Conservation (phyloP, 2,888 invertebrate species). For the Eupeodes latifasciatus region DNA sequence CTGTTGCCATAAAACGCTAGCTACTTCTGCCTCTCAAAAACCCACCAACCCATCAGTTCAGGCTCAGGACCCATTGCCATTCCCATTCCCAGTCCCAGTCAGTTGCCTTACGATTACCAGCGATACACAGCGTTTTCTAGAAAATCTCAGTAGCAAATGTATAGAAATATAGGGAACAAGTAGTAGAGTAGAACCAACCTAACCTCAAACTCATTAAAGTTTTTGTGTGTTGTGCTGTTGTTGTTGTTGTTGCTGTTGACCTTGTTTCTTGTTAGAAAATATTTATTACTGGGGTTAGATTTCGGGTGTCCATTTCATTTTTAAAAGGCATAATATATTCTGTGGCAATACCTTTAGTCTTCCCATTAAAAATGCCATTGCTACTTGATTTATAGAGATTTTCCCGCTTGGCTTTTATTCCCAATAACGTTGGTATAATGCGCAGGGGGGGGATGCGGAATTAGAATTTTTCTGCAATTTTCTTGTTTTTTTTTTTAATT, state of each 20-base stretch:
- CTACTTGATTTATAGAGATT: conserved; percentile 64
- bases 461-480: conserved; percentile 48
- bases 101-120: not conserved
- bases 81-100: no score
- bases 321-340: conserved; percentile 70
- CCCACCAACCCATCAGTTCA: not conserved
- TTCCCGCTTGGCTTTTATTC: conserved; percentile 33
- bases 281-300: conserved; percentile 70
- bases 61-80: no score
- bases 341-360: conserved; percentile 60
- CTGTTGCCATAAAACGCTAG: conserved; percentile 59
- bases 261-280: conserved; percentile 62
- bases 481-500: not conserved
- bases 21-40: not conserved
- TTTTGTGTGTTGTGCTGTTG: conserved; percentile 20
- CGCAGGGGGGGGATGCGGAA: conserved; percentile 24
- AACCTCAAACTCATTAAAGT: conserved; percentile 70
- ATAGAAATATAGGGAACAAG: not conserved
- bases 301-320: conserved; percentile 72
- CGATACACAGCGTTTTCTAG: conserved; percentile 45
- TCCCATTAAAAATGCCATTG: conserved; percentile 67
- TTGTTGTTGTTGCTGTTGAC: conserved; percentile 53
- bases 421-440: not conserved
- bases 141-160: not conserved
- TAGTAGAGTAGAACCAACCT: conserved; percentile 22